Conservation (phyloP, 2,113 vertebrate species). For the Proterorhinus semilunaris region DNA sequence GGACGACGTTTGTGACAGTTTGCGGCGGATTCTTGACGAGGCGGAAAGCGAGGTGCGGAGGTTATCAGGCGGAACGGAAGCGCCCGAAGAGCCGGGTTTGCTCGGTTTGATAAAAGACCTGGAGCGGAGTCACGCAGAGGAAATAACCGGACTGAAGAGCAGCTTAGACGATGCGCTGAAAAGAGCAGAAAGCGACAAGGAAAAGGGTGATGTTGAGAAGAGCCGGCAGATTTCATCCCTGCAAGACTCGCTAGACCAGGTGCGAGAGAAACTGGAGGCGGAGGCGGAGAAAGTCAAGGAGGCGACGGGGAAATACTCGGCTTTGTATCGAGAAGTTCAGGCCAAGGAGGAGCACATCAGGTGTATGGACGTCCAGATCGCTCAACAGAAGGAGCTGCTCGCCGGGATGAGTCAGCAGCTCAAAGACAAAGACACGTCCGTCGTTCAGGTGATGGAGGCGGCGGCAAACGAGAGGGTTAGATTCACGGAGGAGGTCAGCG, state of each 20-base stretch:
- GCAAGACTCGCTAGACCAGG: conserved; percentile 56
- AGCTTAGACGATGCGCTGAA: conserved; percentile 56
- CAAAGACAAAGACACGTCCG: conserved; percentile 78
- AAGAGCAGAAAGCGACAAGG: conserved; percentile 49
- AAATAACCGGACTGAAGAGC: conserved; percentile 54
- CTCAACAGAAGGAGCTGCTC: conserved; percentile 83
- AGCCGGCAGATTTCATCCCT: conserved; percentile 56
- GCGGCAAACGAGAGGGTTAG: conserved; percentile 80
- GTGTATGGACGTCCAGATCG: conserved; percentile 74
- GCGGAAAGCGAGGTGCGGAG: conserved; percentile 69
- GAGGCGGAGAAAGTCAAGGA: conserved; percentile 53
- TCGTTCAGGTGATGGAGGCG: conserved; percentile 78
- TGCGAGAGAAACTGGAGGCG: conserved; percentile 54
- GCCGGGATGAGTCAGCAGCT: conserved; percentile 79
- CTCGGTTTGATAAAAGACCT: conserved; percentile 48
- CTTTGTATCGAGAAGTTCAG: conserved; percentile 55
- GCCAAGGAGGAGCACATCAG: conserved; percentile 70
- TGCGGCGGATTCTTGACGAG: conserved; percentile 68
- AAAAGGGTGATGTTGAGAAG: conserved; percentile 50
- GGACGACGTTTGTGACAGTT: conserved; percentile 62
- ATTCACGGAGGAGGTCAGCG: conserved; percentile 70
- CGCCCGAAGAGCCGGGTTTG: conserved; percentile 39
- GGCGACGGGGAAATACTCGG: conserved; percentile 51
- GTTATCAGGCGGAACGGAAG: conserved; percentile 39
- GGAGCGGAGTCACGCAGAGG: conserved; percentile 49